A percentile compares a stretch with the other conserved stretches of the same genome.
Evolutionary conservation across 2,113 vertebrate genomes (phyloP).

Genomic region (Oreochromis niloticus): DNA sequence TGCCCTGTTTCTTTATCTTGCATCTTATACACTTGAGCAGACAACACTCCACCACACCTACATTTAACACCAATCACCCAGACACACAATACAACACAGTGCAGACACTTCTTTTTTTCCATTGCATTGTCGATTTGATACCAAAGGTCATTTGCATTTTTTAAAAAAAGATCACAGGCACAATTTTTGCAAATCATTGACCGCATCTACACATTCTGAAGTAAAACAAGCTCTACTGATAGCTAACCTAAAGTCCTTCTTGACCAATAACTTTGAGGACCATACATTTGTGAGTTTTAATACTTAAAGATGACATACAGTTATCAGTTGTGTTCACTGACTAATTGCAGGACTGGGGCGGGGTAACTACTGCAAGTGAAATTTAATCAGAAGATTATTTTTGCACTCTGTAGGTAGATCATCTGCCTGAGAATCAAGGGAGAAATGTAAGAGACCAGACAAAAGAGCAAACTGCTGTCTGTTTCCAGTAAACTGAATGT

Average conservation of each 20-base stretch:
- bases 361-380: background rate
- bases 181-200: background rate
- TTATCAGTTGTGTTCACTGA: background rate
- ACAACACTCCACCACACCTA: background rate
- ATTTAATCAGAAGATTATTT: background rate
- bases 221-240: background rate
- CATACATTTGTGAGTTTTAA: background rate
- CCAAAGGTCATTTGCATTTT: background rate
- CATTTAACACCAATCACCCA: background rate
- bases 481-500: slow-evolving; percentile 37
- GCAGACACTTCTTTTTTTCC: background rate
- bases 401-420: background rate
- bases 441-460: background rate
- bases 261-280: background rate
- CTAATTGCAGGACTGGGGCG: background rate
- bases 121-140: background rate
- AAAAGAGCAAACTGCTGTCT: slow-evolving; percentile 26
- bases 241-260: background rate
- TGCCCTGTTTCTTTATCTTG: background rate
- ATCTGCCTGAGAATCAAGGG: background rate
- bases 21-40: background rate
- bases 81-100: background rate
- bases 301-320: background rate
- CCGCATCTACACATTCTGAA: background rate
- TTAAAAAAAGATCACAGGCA: background rate